Evolutionary conservation across 35 echinoderm and acorn worm genomes (phyloP).

Genomic region (Diadema setosum): DNA sequence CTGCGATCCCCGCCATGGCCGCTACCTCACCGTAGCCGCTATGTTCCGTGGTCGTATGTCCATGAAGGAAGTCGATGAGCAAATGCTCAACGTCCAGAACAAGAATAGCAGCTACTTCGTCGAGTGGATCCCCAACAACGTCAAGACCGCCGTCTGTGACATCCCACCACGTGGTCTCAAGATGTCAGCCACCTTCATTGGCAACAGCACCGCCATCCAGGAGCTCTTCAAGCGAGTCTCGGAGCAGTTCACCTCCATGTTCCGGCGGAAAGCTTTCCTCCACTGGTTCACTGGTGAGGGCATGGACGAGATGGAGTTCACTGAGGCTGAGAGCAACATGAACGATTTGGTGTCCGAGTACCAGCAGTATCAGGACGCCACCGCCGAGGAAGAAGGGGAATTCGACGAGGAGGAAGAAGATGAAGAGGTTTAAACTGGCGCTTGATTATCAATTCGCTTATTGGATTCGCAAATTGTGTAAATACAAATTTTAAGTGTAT

Average conservation of each 20-base stretch:
- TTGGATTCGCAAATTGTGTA: too few relatives aligned
- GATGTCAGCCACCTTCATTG: constrained; percentile 76
- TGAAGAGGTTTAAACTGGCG: too few relatives aligned
- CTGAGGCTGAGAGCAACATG: constrained; percentile 84
- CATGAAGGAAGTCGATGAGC: constrained; percentile 70
- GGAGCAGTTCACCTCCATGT: constrained; percentile 85
- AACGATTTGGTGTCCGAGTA: constrained; percentile 87
- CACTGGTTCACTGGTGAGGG: constrained; percentile 83
- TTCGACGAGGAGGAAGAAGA: constrained; percentile 77
- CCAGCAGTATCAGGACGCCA: constrained; percentile 89
- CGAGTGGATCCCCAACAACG: constrained; percentile 86
- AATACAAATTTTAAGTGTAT: too few relatives aligned
- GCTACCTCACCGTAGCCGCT: constrained; percentile 53
- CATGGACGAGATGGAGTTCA: constrained; percentile 89
- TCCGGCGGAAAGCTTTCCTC: constrained; percentile 87
- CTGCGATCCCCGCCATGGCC: constrained; percentile 53
- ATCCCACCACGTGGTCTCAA: constrained; percentile 82
- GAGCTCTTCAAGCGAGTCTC: constrained; percentile 75
- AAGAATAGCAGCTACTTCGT: constrained; percentile 77
- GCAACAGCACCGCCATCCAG: constrained; percentile 77
- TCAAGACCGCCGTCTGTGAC: constrained; percentile 77
- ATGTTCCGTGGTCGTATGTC: constrained; percentile 68
- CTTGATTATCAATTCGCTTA: too few relatives aligned
- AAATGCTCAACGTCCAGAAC: constrained; percentile 55
- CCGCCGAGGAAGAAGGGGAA: constrained; percentile 80